Percentiles rank a stretch among this genome's conserved stretches.
Evolutionary conservation across 2,797 vertebrate species (phyloP).

Genomic region (Neosalanx taihuensis): DNA sequence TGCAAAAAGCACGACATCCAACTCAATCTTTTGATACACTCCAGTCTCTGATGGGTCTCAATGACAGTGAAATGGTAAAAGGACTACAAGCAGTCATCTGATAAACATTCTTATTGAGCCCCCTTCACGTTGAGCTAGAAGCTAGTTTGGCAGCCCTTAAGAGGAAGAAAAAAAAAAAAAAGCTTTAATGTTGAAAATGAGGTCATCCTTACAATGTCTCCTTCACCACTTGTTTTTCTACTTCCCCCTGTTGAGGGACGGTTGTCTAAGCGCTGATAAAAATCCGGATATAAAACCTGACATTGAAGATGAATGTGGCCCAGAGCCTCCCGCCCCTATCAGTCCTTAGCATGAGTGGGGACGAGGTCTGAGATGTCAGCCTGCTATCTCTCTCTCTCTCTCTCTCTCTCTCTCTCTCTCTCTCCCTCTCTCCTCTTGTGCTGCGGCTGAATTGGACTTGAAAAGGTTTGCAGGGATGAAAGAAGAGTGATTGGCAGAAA

Average conservation of each 20-base stretch:
- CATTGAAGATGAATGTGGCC: conserved; percentile 61
- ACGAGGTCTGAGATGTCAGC: conserved; percentile 42
- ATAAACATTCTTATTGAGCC: conserved; percentile 24
- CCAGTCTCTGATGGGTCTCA: conserved; percentile 16
- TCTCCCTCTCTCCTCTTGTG: not conserved
- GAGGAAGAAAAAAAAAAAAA: conserved; percentile 22
- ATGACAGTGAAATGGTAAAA: conserved; percentile 23
- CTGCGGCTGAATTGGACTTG: not conserved
- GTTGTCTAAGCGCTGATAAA: conserved; percentile 55
- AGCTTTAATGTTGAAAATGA: conserved; percentile 52
- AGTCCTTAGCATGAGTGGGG: conserved; percentile 38
- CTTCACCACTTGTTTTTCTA: conserved; percentile 26
- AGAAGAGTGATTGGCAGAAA: conserved; percentile 31
- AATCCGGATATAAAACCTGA: conserved; percentile 52
- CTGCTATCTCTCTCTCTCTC: conserved; percentile 14
- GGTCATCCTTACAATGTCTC: conserved; percentile 48
- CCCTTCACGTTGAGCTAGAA: conserved; percentile 16
- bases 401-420: conserved; percentile 23
- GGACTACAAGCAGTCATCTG: conserved; percentile 32
- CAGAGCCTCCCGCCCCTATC: conserved; percentile 48
- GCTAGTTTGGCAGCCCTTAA: conserved; percentile 17
- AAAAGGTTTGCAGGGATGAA: conserved; percentile 37
- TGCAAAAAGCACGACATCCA: conserved; percentile 30
- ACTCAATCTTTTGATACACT: conserved; percentile 12
- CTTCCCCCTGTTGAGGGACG: conserved; percentile 37